Evolutionary conservation across 2,888 invertebrate species (phyloP).

Genomic region (Drosophila kanekoi): DNA sequence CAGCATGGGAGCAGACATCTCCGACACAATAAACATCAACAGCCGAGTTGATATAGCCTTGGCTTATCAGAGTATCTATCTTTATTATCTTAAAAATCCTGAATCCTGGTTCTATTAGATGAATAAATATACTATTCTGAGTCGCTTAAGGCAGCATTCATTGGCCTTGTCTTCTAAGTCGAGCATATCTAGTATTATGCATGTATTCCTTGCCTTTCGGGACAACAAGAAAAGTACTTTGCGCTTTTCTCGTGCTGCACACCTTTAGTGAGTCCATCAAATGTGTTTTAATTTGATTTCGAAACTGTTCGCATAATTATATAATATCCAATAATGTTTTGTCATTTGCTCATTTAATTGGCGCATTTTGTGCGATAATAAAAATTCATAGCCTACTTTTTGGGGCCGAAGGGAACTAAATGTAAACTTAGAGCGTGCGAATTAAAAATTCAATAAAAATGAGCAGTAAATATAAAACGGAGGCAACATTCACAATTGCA

Average conservation of each 20-base stretch:
- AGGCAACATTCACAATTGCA: slow-evolving; percentile 28
- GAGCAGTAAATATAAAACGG: slow-evolving; percentile 58
- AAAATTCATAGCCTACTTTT: slow-evolving; percentile 64
- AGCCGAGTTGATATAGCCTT: too few relatives aligned
- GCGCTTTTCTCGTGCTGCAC: not conserved
- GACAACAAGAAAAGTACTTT: not conserved
- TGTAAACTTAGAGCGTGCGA: slow-evolving; percentile 11
- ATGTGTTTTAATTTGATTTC: slow-evolving; percentile 38
- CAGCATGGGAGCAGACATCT: too few relatives aligned
- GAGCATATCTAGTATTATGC: too few relatives aligned
- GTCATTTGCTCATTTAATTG: slow-evolving; percentile 46
- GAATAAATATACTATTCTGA: too few relatives aligned
- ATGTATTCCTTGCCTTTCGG: too few relatives aligned
- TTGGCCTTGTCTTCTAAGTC: too few relatives aligned
- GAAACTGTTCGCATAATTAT: slow-evolving; percentile 20
- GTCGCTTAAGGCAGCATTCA: too few relatives aligned
- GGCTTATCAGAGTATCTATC: too few relatives aligned
- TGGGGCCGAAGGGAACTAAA: slow-evolving; percentile 13
- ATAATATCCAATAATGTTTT: slow-evolving; percentile 35
- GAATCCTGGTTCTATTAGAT: too few relatives aligned
- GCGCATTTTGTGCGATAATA: slow-evolving; percentile 35
- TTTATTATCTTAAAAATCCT: too few relatives aligned
- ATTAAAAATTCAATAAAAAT: slow-evolving; percentile 72
- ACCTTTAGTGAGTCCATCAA: not conserved
- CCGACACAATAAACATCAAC: too few relatives aligned